Evolutionary conservation across 2,797 vertebrate species (phyloP).

Genomic region (Gobio occitaniae): DNA sequence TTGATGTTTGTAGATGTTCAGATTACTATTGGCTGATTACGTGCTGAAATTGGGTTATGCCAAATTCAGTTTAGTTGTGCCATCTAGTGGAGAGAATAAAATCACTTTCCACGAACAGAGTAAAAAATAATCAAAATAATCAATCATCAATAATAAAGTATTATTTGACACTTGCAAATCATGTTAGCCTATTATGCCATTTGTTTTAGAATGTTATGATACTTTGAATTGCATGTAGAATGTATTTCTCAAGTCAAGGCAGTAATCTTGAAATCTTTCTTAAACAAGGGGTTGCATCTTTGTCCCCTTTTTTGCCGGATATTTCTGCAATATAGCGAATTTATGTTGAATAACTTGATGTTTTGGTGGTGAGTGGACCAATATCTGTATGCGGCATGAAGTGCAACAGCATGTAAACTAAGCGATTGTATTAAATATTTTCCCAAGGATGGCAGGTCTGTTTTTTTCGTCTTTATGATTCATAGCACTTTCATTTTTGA

Average conservation of each 20-base stretch:
- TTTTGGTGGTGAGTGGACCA: too few species aligned
- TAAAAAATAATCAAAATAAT: too few species aligned
- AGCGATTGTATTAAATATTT: neutral
- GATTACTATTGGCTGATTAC: neutral
- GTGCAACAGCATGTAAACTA: too few species aligned
- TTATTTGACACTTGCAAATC: neutral
- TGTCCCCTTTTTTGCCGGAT: too few species aligned
- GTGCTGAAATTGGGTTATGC: neutral
- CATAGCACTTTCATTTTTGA: neutral
- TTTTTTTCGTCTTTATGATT: neutral
- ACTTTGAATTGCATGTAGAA: neutral
- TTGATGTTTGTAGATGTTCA: neutral
- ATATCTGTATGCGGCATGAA: too few species aligned
- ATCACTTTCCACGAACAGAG: neutral
- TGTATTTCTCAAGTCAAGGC: neutral
- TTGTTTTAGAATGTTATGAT: neutral
- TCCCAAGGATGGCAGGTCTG: neutral
- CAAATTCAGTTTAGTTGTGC: conserved; percentile 10
- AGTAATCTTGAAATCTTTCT: too few species aligned
- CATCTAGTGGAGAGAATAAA: conserved; percentile 45
- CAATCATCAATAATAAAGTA: too few species aligned
- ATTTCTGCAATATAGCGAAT: too few species aligned
- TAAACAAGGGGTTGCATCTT: too few species aligned
- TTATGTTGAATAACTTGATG: neutral
- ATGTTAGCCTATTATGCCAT: neutral